Base-by-base conservation (phyloP, 2,113 vertebrate genomes). In the Clupea harengus region DNA sequence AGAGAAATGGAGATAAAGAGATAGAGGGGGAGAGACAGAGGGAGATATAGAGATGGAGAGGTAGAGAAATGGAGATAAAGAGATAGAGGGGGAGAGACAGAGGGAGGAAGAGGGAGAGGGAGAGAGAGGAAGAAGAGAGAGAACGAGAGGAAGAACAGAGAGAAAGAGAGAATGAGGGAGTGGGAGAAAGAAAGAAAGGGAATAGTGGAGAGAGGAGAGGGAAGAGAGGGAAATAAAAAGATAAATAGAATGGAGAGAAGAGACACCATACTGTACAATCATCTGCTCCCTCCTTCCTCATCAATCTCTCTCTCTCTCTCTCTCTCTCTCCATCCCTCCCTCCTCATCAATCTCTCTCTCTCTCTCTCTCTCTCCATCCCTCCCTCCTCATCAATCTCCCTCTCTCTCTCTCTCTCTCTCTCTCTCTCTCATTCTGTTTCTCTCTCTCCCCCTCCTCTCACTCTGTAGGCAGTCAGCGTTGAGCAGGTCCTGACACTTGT, bases 401-500 rank as follows among this genome's bases (percentile, higher is more conserved):
- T 54, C 9, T 54, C 52, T 18, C 13, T 54, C 52, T 54, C n/a
- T 22, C 57, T 22, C 57, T 64, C 2, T 64, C 57, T 64, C 7
- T n/a, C 57, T 64, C 46, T 11, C 47, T 49, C 9, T 49, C 47
- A 0, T 11, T 49, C 47, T 49, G 39, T 39, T 39, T 39, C 39
- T 39, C 2, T 39, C 39, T 1, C 39, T 39, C 39, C 39, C 39
- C 13, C 18, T 25, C 45, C 6, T 5, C 93, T 98, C 94, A 99
- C 98, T 96, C 93, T 99, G 98, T 88, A 99, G 95, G 93, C 98
- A 99, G 94, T 99, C 98, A 0, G 98, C 98, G 0, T 99, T 99
- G 81, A 99, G 97, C 88, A 99, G 95, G 90, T 99, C 98, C 93
- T 99, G 98, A 92, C 98, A 99, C 93, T 99, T 99, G 39, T 99